Percentiles rank a stretch among this genome's conserved stretches.
These are phyloP conservation scores for Eueremaeus valkanovi DNA, from an alignment of 2,888 invertebrate genomes.

Conservation along the genomic window DNA sequence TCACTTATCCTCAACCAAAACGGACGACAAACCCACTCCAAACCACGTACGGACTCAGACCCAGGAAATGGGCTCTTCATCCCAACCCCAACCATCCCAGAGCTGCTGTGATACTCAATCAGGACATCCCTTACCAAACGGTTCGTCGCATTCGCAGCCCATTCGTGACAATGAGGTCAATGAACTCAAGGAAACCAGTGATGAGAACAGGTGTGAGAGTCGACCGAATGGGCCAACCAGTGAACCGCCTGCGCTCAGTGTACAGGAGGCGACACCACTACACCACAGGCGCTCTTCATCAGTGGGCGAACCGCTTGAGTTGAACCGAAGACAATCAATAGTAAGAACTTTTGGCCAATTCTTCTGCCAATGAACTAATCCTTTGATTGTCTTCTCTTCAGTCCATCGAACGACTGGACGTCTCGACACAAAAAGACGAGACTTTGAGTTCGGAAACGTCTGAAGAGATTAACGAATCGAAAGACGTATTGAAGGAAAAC, in stretches of 20 bases:
- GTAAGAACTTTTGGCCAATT: neutral
- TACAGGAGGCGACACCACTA: conserved; percentile 9
- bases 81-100: too few species aligned
- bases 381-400: neutral
- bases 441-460: neutral
- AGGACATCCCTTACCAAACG: too few species aligned
- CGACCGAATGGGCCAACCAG: neutral
- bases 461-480: neutral
- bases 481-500: neutral
- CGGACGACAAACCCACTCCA: too few species aligned
- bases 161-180: neutral
- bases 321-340: neutral
- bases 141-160: neutral
- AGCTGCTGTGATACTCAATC: too few species aligned
- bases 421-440: conserved; percentile 24
- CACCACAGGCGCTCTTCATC: neutral
- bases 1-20: too few species aligned
- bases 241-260: neutral
- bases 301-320: neutral
- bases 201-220: too few species aligned
- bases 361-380: neutral
- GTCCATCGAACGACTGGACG: neutral
- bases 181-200: too few species aligned
- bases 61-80: too few species aligned
- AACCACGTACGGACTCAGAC: too few species aligned